Evolutionary conservation across 2,797 vertebrate species (phyloP), one percentile per base, ranked within the genome.

Genomic region (Merluccius polli): DNA sequence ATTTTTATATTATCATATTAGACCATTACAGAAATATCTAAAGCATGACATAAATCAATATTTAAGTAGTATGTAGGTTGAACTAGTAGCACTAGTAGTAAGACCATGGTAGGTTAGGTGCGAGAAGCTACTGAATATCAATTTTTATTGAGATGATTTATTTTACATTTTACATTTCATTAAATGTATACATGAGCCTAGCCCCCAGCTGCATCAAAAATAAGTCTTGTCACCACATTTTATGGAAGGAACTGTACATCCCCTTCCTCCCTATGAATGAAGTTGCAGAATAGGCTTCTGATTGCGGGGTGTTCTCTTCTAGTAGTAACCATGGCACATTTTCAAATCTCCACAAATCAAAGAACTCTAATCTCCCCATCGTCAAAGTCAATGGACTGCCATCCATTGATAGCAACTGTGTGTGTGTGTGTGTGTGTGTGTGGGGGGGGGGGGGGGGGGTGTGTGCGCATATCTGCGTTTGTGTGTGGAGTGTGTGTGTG

Each of bases 391-490:
- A 75, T 11, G 9, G 72, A 75, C 16, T 65, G n/a, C 18, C 44
- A 30, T 75, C n/a, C 24, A 80, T 69, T 52, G 65, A 38, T 52
- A 77, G 69, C 65, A 73, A 4, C 32, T 30, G 36, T 71, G 69
- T 75, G 68, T 71, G 18, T 84, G 77, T 82, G 48, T 80, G 9
- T 77, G 83, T 82, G 78, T 84, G 70, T 72, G 70, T 67, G 59
- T 72, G 29, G 44, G 75, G 24, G 59, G 33, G 75, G 31, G 70
- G 31, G 27, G 44, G 70, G 32, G 52, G n/a, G 44, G 68, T 29
- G 48, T 16, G 16, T n/a, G 21, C 8, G 21, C 9, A 0, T n/a
- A 18, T 9, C 18, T n/a, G 48, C 1, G 6, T 52, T 4, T n/a
- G 3, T 72, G 52, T 67, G 52, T 67, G 16, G 69, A 70, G n/a